phyloP scores from a whole-genome alignment of 2,113 vertebrate genomes.

The Mesoclemmys tuberculata region DNA sequence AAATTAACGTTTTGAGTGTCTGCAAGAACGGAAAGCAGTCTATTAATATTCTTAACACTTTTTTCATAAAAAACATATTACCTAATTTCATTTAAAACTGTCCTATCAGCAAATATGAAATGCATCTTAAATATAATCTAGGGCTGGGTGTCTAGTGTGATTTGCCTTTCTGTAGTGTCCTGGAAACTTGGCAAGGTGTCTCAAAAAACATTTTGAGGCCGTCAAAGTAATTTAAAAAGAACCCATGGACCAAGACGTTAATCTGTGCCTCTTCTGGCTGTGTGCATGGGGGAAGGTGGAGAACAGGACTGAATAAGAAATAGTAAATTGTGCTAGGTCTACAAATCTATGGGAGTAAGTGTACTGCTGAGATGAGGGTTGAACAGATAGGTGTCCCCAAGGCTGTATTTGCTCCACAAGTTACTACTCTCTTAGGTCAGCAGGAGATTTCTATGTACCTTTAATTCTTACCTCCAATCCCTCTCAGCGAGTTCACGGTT shows the following conservation, averaged over 20 bases:
- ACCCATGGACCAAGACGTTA: neutral
- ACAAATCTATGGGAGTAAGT: neutral
- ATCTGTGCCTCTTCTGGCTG: neutral
- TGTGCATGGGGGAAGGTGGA: neutral
- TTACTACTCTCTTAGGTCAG: neutral
- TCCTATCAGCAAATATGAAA: neutral
- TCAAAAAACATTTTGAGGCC: neutral
- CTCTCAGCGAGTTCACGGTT: no score
- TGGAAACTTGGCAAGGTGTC: neutral
- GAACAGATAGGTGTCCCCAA: neutral
- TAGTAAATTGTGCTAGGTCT: neutral
- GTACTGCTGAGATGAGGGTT: neutral
- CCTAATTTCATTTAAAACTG: neutral
- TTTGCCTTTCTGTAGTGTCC: neutral
- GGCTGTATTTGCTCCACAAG: neutral
- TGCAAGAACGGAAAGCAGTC: neutral
- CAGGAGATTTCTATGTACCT: neutral
- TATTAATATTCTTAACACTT: neutral
- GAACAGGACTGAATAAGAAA: neutral
- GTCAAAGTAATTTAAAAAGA: neutral
- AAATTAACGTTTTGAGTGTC: constrained; percentile 13
- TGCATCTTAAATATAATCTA: neutral
- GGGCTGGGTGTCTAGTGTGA: neutral
- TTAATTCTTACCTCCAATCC: neutral
- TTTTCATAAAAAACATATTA: neutral